Evolutionary conservation across 92 coral and sea anemone species (phyloP).

Genomic region (Desmophyllum pertusum): DNA sequence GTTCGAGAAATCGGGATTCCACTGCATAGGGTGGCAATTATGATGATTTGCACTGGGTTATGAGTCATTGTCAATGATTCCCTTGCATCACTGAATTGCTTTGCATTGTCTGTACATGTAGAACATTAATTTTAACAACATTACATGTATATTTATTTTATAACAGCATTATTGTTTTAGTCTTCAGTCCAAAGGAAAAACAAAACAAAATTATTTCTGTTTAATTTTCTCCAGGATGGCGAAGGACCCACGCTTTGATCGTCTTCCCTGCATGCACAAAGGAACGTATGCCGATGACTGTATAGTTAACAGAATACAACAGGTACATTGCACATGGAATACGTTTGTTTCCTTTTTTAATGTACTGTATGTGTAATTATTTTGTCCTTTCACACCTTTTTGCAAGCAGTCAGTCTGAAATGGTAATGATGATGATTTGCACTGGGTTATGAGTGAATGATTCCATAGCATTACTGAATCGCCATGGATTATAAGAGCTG

Average conservation of each 20-base stretch:
- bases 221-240: slow-evolving; percentile 74
- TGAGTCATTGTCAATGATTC: slow-evolving; percentile 22
- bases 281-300: slow-evolving; percentile 99
- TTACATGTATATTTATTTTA: too few relatives aligned
- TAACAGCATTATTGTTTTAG: not conserved
- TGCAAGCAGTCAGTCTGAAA: not conserved
- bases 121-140: too few relatives aligned
- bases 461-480: slow-evolving; percentile 8
- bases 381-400: not conserved
- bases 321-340: too few relatives aligned
- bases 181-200: not conserved
- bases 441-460: slow-evolving; percentile 17
- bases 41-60: slow-evolving; percentile 53
- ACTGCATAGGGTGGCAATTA: slow-evolving; percentile 1
- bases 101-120: not conserved
- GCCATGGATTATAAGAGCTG: not conserved
- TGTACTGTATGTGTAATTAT: not conserved
- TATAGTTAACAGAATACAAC: slow-evolving; percentile 91
- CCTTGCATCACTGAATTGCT: slow-evolving; percentile 45
- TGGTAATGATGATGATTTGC: slow-evolving; percentile 19
- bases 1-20: too few relatives aligned
- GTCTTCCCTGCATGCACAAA: slow-evolving; percentile 95
- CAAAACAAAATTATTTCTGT: not conserved
- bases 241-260: slow-evolving; percentile 92
- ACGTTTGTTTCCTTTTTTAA: not conserved